Conservation (phyloP, 2,888 invertebrate species). For the Orthosia cruda region DNA sequence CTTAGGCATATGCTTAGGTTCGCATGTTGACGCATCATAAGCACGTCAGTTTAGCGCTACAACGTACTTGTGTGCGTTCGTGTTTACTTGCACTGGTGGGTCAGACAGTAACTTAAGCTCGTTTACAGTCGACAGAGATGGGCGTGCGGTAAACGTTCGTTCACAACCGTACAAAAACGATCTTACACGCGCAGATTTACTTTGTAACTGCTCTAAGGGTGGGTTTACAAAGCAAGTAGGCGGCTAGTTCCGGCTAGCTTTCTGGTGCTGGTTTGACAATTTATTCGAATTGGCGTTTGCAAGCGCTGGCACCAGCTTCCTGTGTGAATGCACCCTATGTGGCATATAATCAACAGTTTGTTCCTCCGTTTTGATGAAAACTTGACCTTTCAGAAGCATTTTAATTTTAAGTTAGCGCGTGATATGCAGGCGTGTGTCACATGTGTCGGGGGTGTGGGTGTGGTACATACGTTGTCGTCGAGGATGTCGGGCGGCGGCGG, state of each 20-base stretch:
- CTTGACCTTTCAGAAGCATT: background rate
- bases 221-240: background rate
- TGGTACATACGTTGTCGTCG: conserved; percentile 82
- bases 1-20: no score
- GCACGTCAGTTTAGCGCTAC: background rate
- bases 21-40: background rate
- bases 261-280: background rate
- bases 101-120: no score
- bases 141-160: background rate
- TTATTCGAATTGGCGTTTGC: background rate
- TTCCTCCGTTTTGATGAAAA: background rate
- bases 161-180: no score
- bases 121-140: background rate
- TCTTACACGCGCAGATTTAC: background rate
- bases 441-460: background rate
- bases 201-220: background rate
- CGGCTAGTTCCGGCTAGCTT: background rate
- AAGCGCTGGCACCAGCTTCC: background rate
- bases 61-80: background rate
- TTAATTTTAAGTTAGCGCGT: fast-evolving
- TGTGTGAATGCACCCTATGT: background rate
- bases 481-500: conserved; percentile 89
- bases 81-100: background rate
- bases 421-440: background rate
- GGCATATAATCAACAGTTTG: background rate